These are phyloP conservation scores for Champsocephalus gunnari DNA, from an alignment of 2,797 vertebrate species.

Conservation along the genomic window DNA sequence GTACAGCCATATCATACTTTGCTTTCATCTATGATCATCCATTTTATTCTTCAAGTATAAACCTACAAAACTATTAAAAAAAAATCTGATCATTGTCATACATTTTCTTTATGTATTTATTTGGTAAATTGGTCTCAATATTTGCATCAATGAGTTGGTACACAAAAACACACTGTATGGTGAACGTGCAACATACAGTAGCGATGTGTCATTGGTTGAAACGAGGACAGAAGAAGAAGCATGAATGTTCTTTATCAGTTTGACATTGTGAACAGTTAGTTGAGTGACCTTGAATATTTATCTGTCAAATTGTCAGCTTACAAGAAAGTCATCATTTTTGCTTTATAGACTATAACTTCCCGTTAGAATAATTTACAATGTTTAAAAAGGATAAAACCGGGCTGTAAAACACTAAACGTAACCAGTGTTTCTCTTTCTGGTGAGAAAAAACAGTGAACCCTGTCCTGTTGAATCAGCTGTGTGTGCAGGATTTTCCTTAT, in stretches of 20 bases:
- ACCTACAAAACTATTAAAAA: no score
- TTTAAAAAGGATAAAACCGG: conserved; percentile 40
- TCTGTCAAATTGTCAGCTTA: background rate
- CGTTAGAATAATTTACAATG: conserved; percentile 3
- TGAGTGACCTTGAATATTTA: background rate
- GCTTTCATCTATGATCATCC: background rate
- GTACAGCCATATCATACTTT: background rate
- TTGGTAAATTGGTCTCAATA: no score
- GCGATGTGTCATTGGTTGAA: background rate
- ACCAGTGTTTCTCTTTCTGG: background rate
- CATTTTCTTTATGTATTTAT: background rate
- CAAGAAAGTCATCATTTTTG: background rate
- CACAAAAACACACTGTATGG: background rate
- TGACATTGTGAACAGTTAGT: background rate
- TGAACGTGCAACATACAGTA: background rate
- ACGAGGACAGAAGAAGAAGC: background rate
- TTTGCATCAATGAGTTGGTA: background rate
- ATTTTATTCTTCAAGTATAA: background rate
- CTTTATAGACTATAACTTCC: background rate
- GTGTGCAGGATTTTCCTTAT: conserved; percentile 34
- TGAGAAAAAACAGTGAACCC: conserved; percentile 41
- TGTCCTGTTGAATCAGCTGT: conserved; percentile 69
- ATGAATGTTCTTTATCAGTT: background rate
- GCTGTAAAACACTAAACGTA: conserved; percentile 29
- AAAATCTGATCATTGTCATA: background rate